A percentile compares a stretch with the other conserved stretches of the same genome.
Evolutionary conservation across 2,113 vertebrate species (phyloP).

Genomic region (Saimiri boliviensis): DNA sequence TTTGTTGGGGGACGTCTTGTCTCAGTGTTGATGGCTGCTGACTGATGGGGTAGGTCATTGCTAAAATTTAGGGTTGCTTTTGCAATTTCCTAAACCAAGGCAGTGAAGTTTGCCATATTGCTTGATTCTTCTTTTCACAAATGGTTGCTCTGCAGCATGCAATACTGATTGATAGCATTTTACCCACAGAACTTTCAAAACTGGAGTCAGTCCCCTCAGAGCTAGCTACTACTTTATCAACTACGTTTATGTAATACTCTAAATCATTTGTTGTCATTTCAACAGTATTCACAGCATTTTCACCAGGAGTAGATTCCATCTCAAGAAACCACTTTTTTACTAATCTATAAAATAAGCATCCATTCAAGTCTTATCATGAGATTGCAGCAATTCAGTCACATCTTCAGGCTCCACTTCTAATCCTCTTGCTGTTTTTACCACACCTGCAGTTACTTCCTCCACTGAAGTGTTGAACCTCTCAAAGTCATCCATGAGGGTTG

Average conservation of each 20-base stretch:
- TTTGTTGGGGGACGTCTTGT: neutral
- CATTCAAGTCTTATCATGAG: neutral
- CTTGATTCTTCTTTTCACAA: neutral
- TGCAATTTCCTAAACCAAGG: neutral
- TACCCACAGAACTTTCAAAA: neutral
- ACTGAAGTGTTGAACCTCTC: neutral
- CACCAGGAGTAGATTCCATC: neutral
- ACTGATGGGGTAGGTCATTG: neutral
- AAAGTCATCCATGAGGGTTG: neutral
- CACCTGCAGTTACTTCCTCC: neutral
- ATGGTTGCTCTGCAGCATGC: neutral
- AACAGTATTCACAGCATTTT: neutral
- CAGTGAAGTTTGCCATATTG: neutral
- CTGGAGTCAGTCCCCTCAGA: neutral
- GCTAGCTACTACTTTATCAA: neutral
- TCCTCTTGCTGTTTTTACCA: neutral
- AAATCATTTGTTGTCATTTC: neutral
- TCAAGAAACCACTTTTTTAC: neutral
- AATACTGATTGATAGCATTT: neutral
- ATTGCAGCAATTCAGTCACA: neutral
- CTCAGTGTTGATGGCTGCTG: neutral
- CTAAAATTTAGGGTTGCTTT: neutral
- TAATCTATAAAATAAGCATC: neutral
- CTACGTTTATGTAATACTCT: neutral
- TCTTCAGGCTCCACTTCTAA: neutral